Base-by-base conservation (phyloP, 2,888 invertebrate genomes). In the Marronus borbonicus region DNA sequence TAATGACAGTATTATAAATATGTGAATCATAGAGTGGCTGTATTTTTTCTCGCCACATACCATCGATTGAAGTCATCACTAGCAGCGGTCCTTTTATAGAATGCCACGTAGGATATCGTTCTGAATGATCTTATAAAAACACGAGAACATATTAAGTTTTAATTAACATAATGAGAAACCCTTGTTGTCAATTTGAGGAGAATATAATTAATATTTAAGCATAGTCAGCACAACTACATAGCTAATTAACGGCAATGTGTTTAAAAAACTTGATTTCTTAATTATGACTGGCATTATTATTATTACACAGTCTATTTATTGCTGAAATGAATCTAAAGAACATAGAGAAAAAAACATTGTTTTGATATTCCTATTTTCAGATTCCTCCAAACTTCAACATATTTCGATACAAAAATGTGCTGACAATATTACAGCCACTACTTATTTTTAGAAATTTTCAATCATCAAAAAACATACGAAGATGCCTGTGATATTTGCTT, bases 141-240 rank as follows among this genome's bases (percentile, higher is more conserved):
- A 52, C n/a, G 17, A n/a, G 52, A n/a, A 17, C n/a, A 17, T n/a
- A 52, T 52, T 52, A 52, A n/a, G 17, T 52, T 52, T n/a, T 52
- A 52, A 52, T 52, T 52, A 52, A 1, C 52, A 17, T 52, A 52
- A 52, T 52, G 52, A 17, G 52, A n/a, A 50, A 14, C 14, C 3
- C 17, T n/a, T 52, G 7, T 65, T 39, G 65, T 65, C 39, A 65
- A 65, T 65, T 65, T 65, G 31, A 39, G 12, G 39, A 39, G 39
- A 65, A 65, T 65, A 65, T 65, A 65, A 65, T 65, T 65, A 65
- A 65, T 65, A 65, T 65, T 39, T 65, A 36, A n/a, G 65, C 65
- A 65, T 17, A 39, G 65, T 36, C 65, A 65, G 39, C 5, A 0
- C 52, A 44, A 17, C n/a, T 12, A 52, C 52, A 52, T 52, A 14